Conservation (phyloP, 2,888 invertebrate genomes). For the Drosophila neutralis region DNA sequence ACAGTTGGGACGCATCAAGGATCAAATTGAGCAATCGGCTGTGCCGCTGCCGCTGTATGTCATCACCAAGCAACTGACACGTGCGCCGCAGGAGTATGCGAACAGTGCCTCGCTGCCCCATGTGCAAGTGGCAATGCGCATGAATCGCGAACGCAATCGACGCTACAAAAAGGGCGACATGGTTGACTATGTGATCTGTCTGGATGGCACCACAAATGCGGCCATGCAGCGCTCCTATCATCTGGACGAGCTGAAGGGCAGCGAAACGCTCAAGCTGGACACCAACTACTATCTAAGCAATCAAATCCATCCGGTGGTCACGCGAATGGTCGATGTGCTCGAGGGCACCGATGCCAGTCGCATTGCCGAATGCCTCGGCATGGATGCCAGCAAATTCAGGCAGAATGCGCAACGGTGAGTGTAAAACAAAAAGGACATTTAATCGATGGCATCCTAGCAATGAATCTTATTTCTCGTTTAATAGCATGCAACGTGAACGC, state of each 20-base stretch:
- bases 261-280: constrained; percentile 91
- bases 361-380: constrained; percentile 95
- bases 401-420: constrained; percentile 83
- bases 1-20: constrained; percentile 91
- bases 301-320: constrained; percentile 98
- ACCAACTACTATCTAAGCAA: constrained; percentile 95
- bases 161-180: constrained; percentile 96
- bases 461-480: background rate
- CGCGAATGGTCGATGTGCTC: constrained; percentile 97
- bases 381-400: constrained; percentile 86
- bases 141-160: constrained; percentile 92
- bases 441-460: background rate
- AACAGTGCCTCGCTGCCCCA: constrained; percentile 91
- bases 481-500: constrained; percentile 84
- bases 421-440: background rate
- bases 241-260: constrained; percentile 92
- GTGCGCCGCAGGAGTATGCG: constrained; percentile 97
- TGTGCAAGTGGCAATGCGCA: constrained; percentile 94
- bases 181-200: constrained; percentile 97
- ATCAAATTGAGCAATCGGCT: constrained; percentile 89
- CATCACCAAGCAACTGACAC: constrained; percentile 97
- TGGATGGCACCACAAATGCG: constrained; percentile 92
- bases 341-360: constrained; percentile 96
- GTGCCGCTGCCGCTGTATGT: constrained; percentile 91
- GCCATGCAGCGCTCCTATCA: constrained; percentile 97